Evolutionary conservation across 2,888 invertebrate genomes (phyloP).

Genomic region (Osmoderma eremita): DNA sequence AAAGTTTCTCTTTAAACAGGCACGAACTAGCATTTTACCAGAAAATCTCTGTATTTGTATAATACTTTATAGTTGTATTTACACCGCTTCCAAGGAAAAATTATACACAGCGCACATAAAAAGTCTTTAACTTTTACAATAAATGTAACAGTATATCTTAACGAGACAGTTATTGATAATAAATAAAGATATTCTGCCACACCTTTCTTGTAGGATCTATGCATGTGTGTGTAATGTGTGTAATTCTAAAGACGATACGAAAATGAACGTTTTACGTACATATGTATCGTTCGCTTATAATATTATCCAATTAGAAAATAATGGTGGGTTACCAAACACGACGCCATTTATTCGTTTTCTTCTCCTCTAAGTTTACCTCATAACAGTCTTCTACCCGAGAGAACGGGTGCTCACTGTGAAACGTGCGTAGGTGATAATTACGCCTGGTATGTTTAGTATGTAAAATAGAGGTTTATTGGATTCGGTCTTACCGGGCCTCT

Average conservation of each 20-base stretch:
- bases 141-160: constrained; percentile 35
- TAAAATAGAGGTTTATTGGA: constrained; percentile 37
- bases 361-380: constrained; percentile 25
- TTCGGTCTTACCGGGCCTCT: constrained; percentile 20
- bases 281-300: constrained; percentile 23
- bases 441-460: constrained; percentile 35
- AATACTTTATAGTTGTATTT: constrained; percentile 23
- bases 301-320: constrained; percentile 37
- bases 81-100: constrained; percentile 29
- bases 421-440: constrained; percentile 38
- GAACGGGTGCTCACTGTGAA: constrained; percentile 23
- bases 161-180: constrained; percentile 32
- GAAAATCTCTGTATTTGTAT: constrained; percentile 32
- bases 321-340: constrained; percentile 32
- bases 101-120: constrained; percentile 13
- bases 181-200: constrained; percentile 25
- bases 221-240: background rate
- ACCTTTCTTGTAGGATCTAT: constrained; percentile 22
- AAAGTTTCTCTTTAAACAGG: constrained; percentile 17
- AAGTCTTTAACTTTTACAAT: constrained; percentile 36
- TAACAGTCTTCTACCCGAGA: constrained; percentile 16
- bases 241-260: constrained; percentile 15
- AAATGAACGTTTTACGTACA: constrained; percentile 20
- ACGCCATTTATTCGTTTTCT: constrained; percentile 20
- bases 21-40: constrained; percentile 31